phyloP scores from a whole-genome alignment of 2,888 invertebrate genomes.

The Oegoconia quadripuncta region DNA sequence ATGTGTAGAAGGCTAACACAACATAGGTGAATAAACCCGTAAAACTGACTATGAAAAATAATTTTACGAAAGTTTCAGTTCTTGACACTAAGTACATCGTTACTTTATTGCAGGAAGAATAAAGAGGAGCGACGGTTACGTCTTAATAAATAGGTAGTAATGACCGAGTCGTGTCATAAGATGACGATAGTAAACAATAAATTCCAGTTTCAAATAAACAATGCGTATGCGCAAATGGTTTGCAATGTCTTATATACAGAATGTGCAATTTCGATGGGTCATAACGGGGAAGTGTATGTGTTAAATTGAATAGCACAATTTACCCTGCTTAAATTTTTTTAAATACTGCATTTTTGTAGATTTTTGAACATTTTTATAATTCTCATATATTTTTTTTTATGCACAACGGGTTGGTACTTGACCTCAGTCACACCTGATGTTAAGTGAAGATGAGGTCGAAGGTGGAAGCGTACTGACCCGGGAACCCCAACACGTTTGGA shows the following conservation, averaged over 20 bases:
- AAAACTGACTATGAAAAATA: slow-evolving; percentile 57
- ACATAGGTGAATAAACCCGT: slow-evolving; percentile 51
- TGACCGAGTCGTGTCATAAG: slow-evolving; percentile 27
- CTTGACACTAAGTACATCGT: slow-evolving; percentile 45
- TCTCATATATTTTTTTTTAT: too few relatives aligned
- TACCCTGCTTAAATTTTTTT: too few relatives aligned
- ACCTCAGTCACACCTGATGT: too few relatives aligned
- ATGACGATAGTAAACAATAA: slow-evolving; percentile 44
- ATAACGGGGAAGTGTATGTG: too few relatives aligned
- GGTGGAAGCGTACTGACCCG: too few relatives aligned
- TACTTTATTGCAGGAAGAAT: slow-evolving; percentile 29
- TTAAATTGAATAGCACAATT: too few relatives aligned
- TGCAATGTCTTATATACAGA: slow-evolving; percentile 1
- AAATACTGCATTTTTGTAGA: too few relatives aligned
- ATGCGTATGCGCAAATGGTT: slow-evolving; percentile 18
- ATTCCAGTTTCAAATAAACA: slow-evolving; percentile 49
- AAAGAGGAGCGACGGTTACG: slow-evolving; percentile 24
- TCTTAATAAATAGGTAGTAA: slow-evolving; percentile 36
- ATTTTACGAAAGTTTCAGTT: slow-evolving; percentile 48
- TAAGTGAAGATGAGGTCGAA: too few relatives aligned
- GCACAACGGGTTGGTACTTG: too few relatives aligned
- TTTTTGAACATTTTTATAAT: too few relatives aligned
- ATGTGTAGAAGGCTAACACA: slow-evolving; percentile 51
- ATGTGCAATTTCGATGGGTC: too few relatives aligned
- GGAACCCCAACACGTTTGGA: too few relatives aligned